These are phyloP conservation scores for Rhopalosiphum padi DNA, from an alignment of 1,140 invertebrate genomes.

Conservation along the genomic window DNA sequence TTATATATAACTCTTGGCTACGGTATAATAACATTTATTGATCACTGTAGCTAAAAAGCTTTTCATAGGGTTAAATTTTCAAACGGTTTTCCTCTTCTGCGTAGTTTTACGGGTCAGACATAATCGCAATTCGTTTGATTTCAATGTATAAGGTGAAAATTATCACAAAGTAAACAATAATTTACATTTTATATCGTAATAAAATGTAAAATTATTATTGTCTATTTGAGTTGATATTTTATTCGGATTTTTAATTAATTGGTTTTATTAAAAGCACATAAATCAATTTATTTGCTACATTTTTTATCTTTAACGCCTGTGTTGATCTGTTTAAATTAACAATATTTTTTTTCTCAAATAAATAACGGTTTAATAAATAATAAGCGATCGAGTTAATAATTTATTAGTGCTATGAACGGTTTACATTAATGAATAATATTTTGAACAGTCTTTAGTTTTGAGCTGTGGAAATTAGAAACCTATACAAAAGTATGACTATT, in stretches of 20 bases:
- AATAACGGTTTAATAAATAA: background rate
- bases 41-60: background rate
- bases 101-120: background rate
- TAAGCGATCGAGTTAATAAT: background rate
- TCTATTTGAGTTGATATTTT: background rate
- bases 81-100: background rate
- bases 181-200: background rate
- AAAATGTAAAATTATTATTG: conserved; percentile 1
- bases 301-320: background rate
- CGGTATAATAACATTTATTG: background rate
- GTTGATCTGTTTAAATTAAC: background rate
- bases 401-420: background rate
- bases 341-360: background rate
- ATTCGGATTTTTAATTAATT: background rate
- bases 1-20: background rate
- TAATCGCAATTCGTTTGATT: background rate
- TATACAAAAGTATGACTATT: too few species aligned
- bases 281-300: background rate
- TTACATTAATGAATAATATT: background rate
- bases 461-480: background rate
- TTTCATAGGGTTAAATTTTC: background rate
- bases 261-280: background rate
- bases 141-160: background rate
- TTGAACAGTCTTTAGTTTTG: background rate
- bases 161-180: background rate